phyloP scores from a whole-genome alignment of 2,113 vertebrate genomes.

The Brienomyrus longianalis region DNA sequence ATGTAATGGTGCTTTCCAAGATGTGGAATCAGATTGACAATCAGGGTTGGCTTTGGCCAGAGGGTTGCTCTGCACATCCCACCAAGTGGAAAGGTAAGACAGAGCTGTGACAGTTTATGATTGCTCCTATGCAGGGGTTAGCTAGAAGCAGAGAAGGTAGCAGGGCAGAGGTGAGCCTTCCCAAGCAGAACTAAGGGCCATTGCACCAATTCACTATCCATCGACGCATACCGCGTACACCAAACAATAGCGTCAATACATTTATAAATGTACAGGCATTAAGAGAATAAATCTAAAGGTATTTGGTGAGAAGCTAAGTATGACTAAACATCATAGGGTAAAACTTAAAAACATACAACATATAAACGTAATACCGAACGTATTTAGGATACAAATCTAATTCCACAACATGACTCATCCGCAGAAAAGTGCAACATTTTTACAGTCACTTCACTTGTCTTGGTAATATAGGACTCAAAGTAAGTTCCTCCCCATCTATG shows the following conservation, averaged over 20 bases:
- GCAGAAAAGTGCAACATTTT: neutral
- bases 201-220: neutral
- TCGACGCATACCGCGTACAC: neutral
- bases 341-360: neutral
- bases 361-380: neutral
- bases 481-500: neutral
- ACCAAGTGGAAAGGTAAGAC: slow-evolving; percentile 58
- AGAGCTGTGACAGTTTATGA: slow-evolving; percentile 45
- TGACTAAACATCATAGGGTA: neutral
- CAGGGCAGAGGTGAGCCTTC: neutral
- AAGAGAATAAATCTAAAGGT: neutral
- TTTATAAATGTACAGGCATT: neutral
- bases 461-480: neutral
- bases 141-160: slow-evolving; percentile 49
- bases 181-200: too few relatives aligned
- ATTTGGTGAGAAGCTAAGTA: neutral
- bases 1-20: neutral
- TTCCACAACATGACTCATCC: neutral
- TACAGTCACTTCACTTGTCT: neutral
- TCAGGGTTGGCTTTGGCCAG: slow-evolving; percentile 53
- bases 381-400: neutral
- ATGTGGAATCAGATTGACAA: slow-evolving; percentile 52
- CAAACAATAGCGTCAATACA: neutral
- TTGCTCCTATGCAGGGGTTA: slow-evolving; percentile 64
- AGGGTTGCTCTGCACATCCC: slow-evolving; percentile 48